Evolutionary conservation across 2,113 vertebrate species (phyloP), one percentile per base, ranked within the genome.

Genomic region (Megaleporinus macrocephalus): DNA sequence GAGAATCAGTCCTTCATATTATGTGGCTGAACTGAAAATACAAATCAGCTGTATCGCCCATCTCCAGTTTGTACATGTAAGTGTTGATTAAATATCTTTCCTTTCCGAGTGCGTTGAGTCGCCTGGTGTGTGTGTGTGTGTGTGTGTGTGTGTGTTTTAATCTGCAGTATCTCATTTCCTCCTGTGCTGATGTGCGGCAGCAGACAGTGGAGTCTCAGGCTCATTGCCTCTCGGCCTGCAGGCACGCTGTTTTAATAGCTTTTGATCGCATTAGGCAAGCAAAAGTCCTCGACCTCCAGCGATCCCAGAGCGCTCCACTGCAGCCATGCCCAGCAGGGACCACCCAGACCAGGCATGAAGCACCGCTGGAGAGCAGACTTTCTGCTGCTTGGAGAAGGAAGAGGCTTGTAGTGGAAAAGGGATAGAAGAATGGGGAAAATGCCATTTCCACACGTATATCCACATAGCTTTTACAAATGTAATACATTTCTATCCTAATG

Each of bases 171-270:
- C 24, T 69, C 61, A 55, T n/a, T 75, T 20, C 24, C 71, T 81
- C 14, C 16, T 44, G 27, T 59, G 27, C 59, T 26, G 70, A 74
- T 74, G 71, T 44, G 57, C 70, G 69, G 71, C 69, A 53, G 72
- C 78, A 61, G 77, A 69, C 72, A 36, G 49, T 33, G 73, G 63
- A 70, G 44, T 80, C 72, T 84, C 49, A 27, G 81, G 78, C 79
- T 85, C 83, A 87, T 85, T 87, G 78, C 83, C 76, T 80, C 73
- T 33, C 9, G 41, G 61, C 61, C 81, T 83, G 57, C 76, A 77
- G 81, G 69, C 36, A 72, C 47, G 10, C 71, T 76, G 63, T 44
- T 78, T 79, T 76, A 85, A 83, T 81, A 78, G 82, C 81, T 30
- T 79, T 76, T 73, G 53, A 79, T 51, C 18, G 41, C 70, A 74